A percentile compares a stretch with the other conserved stretches of the same genome.
Evolutionary conservation across 2,888 invertebrate species (phyloP).

Genomic region (Catocala sponsa): DNA sequence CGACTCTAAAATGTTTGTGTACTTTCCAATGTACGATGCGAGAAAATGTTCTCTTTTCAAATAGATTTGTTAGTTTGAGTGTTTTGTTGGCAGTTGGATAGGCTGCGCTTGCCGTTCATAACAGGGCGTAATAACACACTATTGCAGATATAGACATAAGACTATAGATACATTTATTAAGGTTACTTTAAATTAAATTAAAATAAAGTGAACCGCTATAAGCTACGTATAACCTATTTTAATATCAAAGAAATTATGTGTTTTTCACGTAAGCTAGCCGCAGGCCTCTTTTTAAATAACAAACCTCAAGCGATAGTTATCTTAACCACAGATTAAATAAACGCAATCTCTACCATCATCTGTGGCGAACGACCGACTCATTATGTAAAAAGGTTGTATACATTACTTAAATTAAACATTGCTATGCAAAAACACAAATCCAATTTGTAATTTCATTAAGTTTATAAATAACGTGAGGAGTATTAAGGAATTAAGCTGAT

Average conservation of each 20-base stretch:
- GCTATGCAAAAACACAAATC: constrained; percentile 40
- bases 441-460: constrained; percentile 43
- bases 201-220: too few relatives aligned
- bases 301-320: constrained; percentile 22
- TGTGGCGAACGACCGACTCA: constrained; percentile 23
- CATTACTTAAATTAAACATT: constrained; percentile 27
- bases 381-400: constrained; percentile 32
- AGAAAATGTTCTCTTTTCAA: not conserved
- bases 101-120: too few relatives aligned
- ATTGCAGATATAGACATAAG: too few relatives aligned
- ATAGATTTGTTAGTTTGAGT: not conserved
- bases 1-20: constrained; percentile 10
- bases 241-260: not conserved
- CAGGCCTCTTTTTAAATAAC: not conserved
- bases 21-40: not conserved
- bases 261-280: not conserved
- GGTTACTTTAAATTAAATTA: too few relatives aligned
- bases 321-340: constrained; percentile 41
- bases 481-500: constrained; percentile 1
- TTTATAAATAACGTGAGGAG: constrained; percentile 21
- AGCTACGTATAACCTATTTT: too few relatives aligned
- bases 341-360: constrained; percentile 23
- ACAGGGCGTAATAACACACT: too few relatives aligned
- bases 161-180: too few relatives aligned
- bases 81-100: too few relatives aligned